Base-by-base conservation (phyloP, 2,797 vertebrate species). In the Betta splendens region DNA sequence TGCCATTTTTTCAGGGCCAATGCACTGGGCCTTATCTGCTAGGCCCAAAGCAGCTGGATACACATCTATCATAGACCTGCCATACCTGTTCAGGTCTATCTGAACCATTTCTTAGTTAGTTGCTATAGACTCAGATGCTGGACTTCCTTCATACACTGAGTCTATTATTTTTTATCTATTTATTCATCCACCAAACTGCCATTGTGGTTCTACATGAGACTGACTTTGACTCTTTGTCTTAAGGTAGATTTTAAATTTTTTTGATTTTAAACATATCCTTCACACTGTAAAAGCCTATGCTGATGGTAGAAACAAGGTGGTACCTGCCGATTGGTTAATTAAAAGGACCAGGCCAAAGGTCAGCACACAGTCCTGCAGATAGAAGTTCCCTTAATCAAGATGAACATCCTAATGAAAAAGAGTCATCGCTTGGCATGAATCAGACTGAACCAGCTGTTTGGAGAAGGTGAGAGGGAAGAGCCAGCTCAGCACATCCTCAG, bases 381-480 rank as follows among this genome's bases (percentile, higher is more conserved):
- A 74, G 37, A 61, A 49, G 4, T 26, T 54, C 28, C 9, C 63
- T 62, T 46, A 21, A 58, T 75, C 55, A 6, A 50, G 54, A 72
- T 75, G 45, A 75, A 64, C 75, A 82, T 75, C 65, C 56, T 69
- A 77, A 85, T 79, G 64, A 76, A 64, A 55, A 59, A 62, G 64
- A 79, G 68, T 58, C 45, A 1, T 57, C 72, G 53, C 29, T 44
- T 25, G 4, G 37, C 48, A 31, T 74, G 72, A 83, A 82, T 68
- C 8, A 9, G 55, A 46, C 58, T 2, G 2, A 69, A 47, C 59
- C 59, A 64, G 75, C 71, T 68, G 74, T 75, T 71, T 53, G 39
- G 26, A 39, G 47, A 39, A 23, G 42, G 47, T 65, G 49, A 56
- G 51, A 37, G 29, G 64, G 43, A 60, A 75, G 58, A 49, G 47